Evolutionary conservation across 2,797 vertebrate genomes (phyloP).

Genomic region (Xiphophorus birchmanni): DNA sequence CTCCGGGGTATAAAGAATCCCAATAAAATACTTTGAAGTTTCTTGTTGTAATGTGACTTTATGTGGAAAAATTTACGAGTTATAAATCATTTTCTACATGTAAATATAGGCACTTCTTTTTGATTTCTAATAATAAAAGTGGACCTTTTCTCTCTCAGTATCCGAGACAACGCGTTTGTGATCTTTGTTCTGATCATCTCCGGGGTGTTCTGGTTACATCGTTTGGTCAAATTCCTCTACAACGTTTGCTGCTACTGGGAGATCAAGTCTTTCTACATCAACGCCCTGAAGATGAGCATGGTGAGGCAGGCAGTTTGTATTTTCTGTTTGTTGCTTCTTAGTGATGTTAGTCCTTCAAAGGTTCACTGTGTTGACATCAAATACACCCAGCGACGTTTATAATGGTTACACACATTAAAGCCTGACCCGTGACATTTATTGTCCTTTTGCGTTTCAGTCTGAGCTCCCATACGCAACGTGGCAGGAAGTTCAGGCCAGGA

Average conservation of each 20-base stretch:
- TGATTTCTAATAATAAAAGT: neutral
- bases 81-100: neutral
- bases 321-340: neutral
- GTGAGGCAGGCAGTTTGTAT: conserved; percentile 72
- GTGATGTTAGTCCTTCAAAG: neutral
- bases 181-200: conserved; percentile 93
- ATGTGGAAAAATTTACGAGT: neutral
- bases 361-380: neutral
- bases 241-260: conserved; percentile 99
- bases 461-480: conserved; percentile 96
- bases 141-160: conserved; percentile 76
- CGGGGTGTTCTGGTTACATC: conserved; percentile 96
- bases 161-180: conserved; percentile 91
- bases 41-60: neutral
- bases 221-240: conserved; percentile 96
- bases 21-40: neutral
- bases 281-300: conserved; percentile 94
- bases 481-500: conserved; percentile 97
- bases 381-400: neutral
- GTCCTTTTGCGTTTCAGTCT: conserved; percentile 67
- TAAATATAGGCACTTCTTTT: neutral
- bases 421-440: neutral
- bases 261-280: conserved; percentile 96
- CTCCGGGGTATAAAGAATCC: neutral
- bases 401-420: neutral